Percentiles rank a stretch among this genome's conserved stretches.
Conservation (phyloP, 2,797 vertebrate genomes). For the Somateria mollissima region DNA sequence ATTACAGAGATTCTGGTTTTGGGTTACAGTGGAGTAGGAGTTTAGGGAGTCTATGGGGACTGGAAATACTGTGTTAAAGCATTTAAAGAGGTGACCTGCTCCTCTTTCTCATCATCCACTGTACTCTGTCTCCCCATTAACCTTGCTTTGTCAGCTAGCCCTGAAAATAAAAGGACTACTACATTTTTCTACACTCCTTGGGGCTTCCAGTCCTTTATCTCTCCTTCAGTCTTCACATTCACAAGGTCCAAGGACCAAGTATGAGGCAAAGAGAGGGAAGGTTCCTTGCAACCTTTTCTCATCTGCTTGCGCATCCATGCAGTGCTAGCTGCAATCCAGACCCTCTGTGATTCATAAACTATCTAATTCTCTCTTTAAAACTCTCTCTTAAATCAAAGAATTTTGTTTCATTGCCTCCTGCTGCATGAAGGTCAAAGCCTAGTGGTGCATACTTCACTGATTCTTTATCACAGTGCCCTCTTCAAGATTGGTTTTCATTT, state of each 20-base stretch:
- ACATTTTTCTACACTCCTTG: not conserved
- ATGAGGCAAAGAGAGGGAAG: not conserved
- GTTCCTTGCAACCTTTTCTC: not conserved
- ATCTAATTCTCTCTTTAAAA: not conserved
- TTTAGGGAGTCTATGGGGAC: not conserved
- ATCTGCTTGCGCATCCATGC: not conserved
- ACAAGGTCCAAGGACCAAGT: not conserved
- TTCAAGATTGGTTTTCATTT: constrained; percentile 57
- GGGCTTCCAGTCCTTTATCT: not conserved
- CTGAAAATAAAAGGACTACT: not conserved
- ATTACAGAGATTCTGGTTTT: not conserved
- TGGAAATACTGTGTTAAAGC: not conserved
- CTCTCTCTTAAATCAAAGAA: constrained; percentile 54
- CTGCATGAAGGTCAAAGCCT: constrained; percentile 69
- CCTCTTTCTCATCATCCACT: not conserved
- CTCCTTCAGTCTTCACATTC: not conserved
- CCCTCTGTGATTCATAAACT: constrained; percentile 39
- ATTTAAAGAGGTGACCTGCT: not conserved
- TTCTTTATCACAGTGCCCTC: constrained; percentile 46
- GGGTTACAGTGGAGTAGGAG: not conserved
- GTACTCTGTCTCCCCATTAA: not conserved
- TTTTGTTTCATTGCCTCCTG: constrained; percentile 56
- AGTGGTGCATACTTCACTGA: constrained; percentile 53
- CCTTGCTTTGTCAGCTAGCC: not conserved
- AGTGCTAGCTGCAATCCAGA: not conserved